Conservation (phyloP, 1,140 invertebrate genomes). For the Halotydeus destructor region DNA sequence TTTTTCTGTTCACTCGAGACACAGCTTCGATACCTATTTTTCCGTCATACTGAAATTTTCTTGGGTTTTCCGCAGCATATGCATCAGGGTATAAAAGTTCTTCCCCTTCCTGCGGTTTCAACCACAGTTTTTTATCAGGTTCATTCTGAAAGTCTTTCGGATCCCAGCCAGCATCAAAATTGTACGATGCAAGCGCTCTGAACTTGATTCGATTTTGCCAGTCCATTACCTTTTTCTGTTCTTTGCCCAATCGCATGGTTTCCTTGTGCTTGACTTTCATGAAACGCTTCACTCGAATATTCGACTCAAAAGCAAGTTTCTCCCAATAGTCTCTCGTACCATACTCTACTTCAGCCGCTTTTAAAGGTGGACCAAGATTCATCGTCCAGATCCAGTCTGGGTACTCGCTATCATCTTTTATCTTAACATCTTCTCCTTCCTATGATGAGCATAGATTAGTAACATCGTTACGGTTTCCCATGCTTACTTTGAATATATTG, state of each 20-base stretch:
- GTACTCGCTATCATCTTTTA: conserved; percentile 68
- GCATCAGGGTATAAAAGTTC: neutral
- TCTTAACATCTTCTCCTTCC: conserved; percentile 51
- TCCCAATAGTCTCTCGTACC: conserved; percentile 60
- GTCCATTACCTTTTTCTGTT: neutral
- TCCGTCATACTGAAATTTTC: too few relatives aligned
- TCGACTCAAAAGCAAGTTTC: conserved; percentile 16
- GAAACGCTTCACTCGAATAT: neutral
- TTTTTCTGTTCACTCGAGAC: too few relatives aligned
- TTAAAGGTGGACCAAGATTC: conserved; percentile 31
- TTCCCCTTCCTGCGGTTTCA: neutral
- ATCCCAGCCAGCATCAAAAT: neutral
- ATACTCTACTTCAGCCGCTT: conserved; percentile 51
- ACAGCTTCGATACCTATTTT: too few relatives aligned
- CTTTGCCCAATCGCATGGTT: neutral
- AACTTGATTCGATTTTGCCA: neutral
- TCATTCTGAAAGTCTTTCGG: neutral
- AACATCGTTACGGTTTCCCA: too few relatives aligned
- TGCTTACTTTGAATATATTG: conserved; percentile 41
- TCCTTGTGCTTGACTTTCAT: neutral
- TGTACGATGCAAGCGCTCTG: neutral
- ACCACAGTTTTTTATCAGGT: neutral
- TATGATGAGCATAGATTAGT: too few relatives aligned
- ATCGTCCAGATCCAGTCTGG: conserved; percentile 79
- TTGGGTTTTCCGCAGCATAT: neutral